Evolutionary conservation across 2,797 vertebrate genomes (phyloP), one percentile per base, ranked within the genome.

Genomic region (Leptodactylus fallax): DNA sequence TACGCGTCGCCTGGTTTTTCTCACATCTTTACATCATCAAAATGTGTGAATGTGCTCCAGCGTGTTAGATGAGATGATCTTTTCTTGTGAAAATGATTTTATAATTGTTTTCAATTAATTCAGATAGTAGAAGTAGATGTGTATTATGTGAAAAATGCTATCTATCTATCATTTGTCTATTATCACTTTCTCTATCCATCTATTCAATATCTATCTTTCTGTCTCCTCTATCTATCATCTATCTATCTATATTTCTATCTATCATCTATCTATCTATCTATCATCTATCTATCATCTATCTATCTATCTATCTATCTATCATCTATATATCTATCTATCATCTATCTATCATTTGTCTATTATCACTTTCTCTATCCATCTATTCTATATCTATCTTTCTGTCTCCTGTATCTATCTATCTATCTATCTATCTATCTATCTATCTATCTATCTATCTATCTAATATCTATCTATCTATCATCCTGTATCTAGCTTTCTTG

Each of bases 201-300:
- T 72, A 45, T 45, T 8, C n/a, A n/a, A n/a, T 36, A 36, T 7
- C 11, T 27, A 61, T 61, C 21, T 61, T n/a, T n/a, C 21, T 63
- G n/a, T n/a, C n/a, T 6, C 7, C 7, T 69, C 8, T 69, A 69
- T 69, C 25, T 17, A 10, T 36, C 27, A 58, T 79, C 25, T 80
- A 36, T 60, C 25, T 61, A 45, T 45, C 14, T 56, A 27, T 78
- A 5, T 56, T 56, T 79, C 77, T 27, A 69, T 27, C 25, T 69
- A 69, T 69, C 14, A 78, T 79, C 77, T 27, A 69, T 27, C 25
- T 69, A 69, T 69, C 14, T 36, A 36, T 79, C 11, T 58, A 71
- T 56, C 53, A 27, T 58, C 53, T 79, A 79, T 79, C 53, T 79
- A 79, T 79, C 14, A 79, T 79, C 14, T 79, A 79, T n/a, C 19